Evolutionary conservation across 1,140 invertebrate genomes (phyloP), one percentile per base, ranked within the genome.

Genomic region (Goniozus legneri): DNA sequence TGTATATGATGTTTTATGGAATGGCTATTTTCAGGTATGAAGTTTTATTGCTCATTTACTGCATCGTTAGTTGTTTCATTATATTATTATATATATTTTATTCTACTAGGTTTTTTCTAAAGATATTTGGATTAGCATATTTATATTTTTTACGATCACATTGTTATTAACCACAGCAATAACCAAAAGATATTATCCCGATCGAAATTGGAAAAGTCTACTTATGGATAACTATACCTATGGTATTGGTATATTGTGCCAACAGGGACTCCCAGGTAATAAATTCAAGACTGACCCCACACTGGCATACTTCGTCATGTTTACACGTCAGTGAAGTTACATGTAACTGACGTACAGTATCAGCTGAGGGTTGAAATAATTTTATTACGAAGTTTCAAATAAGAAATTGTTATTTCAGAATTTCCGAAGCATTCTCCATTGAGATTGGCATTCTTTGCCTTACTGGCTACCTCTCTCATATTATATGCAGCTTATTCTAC

Each of bases 201-300:
- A 27, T 27, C 24, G 24, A 27, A 27, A 6, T 27, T n/a, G n/a
- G n/a, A n/a, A n/a, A n/a, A n/a, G n/a, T n/a, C n/a, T 31, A 3
- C 3, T 62, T 2, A 22, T 36, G 20, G 47, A 65, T 1, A 56
- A 59, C 44, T 60, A 51, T 31, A 27, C 64, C 4, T 30, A 16
- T 12, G 34, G 63, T 13, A 67, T 59, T 62, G 60, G 64, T 6
- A 61, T 68, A 16, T 54, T 59, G 16, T 68, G 66, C 10, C 61
- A 62, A 13, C 66, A 69, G 27, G 59, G 63, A 8, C 37, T 65
- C 12, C 22, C 42, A 46, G 62, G 66, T 67, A 43, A 27, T 27
- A 27, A 27, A 27, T 27, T 6, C 4, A 6, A 27, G 10, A 27
- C 24, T 27, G 4, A 6, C 24, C 24, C 24, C 4, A 27, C 24